Evolutionary conservation across 2,113 vertebrate genomes (phyloP).

Genomic region (Vombatus ursinus): DNA sequence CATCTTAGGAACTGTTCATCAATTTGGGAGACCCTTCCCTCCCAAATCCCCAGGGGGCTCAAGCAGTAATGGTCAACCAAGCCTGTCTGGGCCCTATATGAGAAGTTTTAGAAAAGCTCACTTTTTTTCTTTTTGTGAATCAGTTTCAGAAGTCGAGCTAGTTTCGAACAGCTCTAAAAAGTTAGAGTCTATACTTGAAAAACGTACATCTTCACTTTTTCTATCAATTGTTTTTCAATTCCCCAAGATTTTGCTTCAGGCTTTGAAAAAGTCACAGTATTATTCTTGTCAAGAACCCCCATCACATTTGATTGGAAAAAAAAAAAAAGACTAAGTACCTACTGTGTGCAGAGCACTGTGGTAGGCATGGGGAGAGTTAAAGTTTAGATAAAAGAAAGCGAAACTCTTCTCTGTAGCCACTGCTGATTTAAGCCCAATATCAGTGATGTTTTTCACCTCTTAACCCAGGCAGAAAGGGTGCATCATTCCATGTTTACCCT

Average conservation of each 20-base stretch:
- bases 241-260: background rate
- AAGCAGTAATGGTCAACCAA: background rate
- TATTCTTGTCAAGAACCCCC: background rate
- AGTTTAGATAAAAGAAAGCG: no score
- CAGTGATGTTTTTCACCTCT: no score
- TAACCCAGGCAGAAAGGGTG: no score
- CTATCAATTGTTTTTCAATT: background rate
- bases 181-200: background rate
- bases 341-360: no score
- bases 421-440: no score
- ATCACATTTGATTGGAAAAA: no score
- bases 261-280: background rate
- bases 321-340: no score
- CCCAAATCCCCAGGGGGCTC: background rate
- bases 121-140: background rate
- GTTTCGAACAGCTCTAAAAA: background rate
- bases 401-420: no score
- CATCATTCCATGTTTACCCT: no score
- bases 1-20: background rate
- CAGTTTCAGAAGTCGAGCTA: background rate
- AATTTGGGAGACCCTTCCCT: background rate
- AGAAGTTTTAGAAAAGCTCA: background rate
- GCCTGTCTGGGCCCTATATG: background rate
- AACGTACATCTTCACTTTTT: background rate
- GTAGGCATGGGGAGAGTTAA: no score